Conservation (phyloP, 1,140 invertebrate genomes). For the Ptiloglossa arizonensis region DNA sequence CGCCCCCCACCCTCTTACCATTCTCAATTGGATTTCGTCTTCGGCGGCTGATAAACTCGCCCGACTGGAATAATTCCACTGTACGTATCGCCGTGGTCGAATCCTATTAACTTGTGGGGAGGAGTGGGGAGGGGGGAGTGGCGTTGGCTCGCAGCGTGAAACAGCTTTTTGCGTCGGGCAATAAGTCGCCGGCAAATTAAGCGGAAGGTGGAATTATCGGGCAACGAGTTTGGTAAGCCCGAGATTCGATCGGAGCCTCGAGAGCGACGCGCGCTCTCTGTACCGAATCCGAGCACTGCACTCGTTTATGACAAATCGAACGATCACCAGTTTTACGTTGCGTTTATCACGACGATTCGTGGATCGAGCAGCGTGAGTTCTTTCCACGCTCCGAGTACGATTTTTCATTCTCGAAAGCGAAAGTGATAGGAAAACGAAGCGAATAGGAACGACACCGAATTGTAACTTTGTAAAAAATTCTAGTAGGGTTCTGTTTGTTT, state of each 20-base stretch:
- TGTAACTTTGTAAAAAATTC: too few species aligned
- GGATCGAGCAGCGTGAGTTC: too few species aligned
- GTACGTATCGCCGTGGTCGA: conserved; percentile 47
- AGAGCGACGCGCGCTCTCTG: neutral
- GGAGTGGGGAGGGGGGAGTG: neutral
- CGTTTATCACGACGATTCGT: too few species aligned
- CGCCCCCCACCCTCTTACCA: too few species aligned
- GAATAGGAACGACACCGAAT: too few species aligned
- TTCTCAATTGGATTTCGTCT: conserved; percentile 36
- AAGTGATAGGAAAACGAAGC: too few species aligned
- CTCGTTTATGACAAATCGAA: neutral
- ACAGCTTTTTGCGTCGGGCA: conserved; percentile 44
- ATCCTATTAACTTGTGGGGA: conserved; percentile 35
- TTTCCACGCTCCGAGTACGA: too few species aligned
- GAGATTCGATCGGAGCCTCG: conserved; percentile 31
- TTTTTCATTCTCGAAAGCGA: too few species aligned
- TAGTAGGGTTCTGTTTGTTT: too few species aligned
- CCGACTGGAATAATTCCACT: conserved; percentile 39
- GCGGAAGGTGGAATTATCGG: conserved; percentile 48
- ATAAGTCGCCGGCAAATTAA: conserved; percentile 49
- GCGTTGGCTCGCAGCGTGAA: conserved; percentile 18
- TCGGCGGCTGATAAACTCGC: conserved; percentile 41
- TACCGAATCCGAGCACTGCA: too few species aligned
- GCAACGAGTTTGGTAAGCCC: conserved; percentile 44
- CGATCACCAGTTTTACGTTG: too few species aligned